These are phyloP conservation scores for Salvelinus namaycush DNA, from an alignment of 2,113 vertebrate genomes.

Conservation along the genomic window DNA sequence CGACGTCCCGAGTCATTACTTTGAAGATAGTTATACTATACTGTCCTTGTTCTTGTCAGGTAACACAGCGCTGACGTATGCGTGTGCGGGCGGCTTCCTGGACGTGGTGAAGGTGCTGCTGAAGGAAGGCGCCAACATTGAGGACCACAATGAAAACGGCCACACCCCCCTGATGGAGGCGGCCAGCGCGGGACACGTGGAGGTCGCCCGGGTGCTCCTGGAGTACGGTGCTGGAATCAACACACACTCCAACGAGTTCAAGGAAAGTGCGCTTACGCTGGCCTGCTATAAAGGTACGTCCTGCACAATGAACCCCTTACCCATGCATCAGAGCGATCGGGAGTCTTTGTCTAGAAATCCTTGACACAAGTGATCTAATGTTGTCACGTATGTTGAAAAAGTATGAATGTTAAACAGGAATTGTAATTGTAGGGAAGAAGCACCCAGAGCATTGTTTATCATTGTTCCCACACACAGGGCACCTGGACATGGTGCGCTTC, in stretches of 20 bases:
- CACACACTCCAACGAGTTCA: conserved; percentile 91
- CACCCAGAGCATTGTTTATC: background rate
- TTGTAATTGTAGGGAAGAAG: too few relatives aligned
- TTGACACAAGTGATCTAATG: background rate
- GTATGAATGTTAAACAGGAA: too few relatives aligned
- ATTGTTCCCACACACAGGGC: conserved; percentile 69
- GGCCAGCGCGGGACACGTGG: conserved; percentile 88
- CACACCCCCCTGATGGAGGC: conserved; percentile 92
- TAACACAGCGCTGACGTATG: conserved; percentile 87
- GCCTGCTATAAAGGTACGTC: conserved; percentile 87
- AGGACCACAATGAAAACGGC: conserved; percentile 92
- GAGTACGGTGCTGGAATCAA: conserved; percentile 92
- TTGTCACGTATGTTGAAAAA: background rate
- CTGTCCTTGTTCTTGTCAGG: conserved; percentile 61
- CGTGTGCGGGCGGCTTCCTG: conserved; percentile 88
- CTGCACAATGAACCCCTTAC: background rate
- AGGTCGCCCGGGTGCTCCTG: conserved; percentile 86
- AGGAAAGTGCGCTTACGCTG: conserved; percentile 90
- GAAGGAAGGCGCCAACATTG: conserved; percentile 89
- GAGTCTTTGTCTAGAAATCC: too few relatives aligned
- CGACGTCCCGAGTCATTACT: too few relatives aligned
- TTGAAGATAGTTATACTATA: too few relatives aligned
- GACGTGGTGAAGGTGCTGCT: conserved; percentile 88
- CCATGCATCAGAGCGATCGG: too few relatives aligned
- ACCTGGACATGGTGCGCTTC: conserved; percentile 92